Conservation (phyloP, 1,140 invertebrate genomes). For the Eriocheir sinensis region DNA sequence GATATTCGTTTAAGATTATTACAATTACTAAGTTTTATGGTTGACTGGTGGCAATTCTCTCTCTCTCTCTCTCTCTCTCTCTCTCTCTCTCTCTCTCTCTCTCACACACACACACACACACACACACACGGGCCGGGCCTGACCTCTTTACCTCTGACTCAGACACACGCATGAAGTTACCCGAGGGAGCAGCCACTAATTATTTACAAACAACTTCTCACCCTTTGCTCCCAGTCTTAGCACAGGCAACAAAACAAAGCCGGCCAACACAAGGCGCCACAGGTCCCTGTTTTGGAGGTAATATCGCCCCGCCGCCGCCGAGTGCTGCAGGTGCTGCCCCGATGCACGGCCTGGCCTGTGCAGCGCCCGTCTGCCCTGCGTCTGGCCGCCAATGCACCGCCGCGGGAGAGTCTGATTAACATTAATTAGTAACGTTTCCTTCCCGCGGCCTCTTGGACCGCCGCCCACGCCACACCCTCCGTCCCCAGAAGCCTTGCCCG, state of each 20-base stretch:
- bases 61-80: no score
- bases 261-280: no score
- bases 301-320: neutral
- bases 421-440: neutral
- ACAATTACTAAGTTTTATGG: no score
- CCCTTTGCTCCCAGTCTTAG: neutral
- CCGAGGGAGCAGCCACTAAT: neutral
- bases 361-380: neutral
- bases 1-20: no score
- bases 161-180: no score
- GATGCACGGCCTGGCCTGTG: neutral
- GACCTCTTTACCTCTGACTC: no score
- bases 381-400: neutral
- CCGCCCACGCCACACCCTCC: neutral
- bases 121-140: no score
- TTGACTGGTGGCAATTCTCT: no score
- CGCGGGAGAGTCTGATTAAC: neutral
- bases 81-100: no score
- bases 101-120: no score
- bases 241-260: neutral
- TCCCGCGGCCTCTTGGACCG: neutral
- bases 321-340: neutral
- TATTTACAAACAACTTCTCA: neutral
- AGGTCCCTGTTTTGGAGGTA: no score
- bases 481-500: slow-evolving; percentile 7